Evolutionary conservation across 2,113 vertebrate genomes (phyloP).

Genomic region (Pterocles gutturalis): DNA sequence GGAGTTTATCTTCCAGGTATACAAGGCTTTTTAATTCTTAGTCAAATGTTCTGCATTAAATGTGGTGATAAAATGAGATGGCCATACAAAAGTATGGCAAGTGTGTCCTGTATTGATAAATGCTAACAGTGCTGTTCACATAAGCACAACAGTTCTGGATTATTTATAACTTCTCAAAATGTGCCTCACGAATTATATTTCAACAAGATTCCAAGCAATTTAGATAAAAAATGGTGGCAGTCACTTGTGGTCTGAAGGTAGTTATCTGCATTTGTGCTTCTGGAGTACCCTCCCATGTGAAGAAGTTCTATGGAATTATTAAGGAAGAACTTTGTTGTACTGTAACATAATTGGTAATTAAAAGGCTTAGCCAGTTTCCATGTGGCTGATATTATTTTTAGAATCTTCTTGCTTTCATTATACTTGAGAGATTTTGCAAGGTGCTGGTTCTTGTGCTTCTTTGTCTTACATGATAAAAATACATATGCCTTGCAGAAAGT

Average conservation of each 20-base stretch:
- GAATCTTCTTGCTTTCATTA: slow-evolving; percentile 32
- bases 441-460: not conserved
- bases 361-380: not conserved
- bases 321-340: not conserved
- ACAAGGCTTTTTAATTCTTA: not conserved
- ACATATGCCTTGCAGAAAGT: not conserved
- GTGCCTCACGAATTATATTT: not conserved
- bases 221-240: not conserved
- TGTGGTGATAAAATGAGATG: not conserved
- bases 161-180: not conserved
- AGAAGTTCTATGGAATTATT: not conserved
- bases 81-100: not conserved
- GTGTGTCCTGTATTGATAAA: not conserved
- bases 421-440: slow-evolving; percentile 16
- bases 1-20: not conserved
- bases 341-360: not conserved
- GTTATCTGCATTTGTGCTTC: not conserved
- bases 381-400: slow-evolving; percentile 21
- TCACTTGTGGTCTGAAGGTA: not conserved
- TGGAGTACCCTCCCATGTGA: not conserved
- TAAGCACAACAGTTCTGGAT: not conserved
- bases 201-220: not conserved
- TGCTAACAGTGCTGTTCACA: not conserved
- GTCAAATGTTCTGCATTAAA: not conserved
- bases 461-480: slow-evolving; percentile 14